Base-by-base conservation (phyloP, 2,888 invertebrate genomes). In the Ophion ventricosus region DNA sequence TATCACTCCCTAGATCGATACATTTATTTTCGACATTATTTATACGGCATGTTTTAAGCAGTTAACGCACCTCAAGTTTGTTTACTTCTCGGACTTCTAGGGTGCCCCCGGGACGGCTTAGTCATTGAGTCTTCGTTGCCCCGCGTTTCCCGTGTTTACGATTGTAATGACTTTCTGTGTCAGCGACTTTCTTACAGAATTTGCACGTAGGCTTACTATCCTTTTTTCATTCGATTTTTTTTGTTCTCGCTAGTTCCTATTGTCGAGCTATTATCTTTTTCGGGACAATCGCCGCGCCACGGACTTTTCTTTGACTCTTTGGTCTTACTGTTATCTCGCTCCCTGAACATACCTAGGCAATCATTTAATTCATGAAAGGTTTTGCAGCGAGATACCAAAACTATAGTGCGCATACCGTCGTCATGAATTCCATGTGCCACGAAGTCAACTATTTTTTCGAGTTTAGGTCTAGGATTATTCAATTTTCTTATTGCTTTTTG, bases 401-500 rank as follows among this genome's bases (percentile, higher is more conserved):
- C 40, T 7, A 43, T 84, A 2, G 73, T 83, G 1, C 83, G 61
- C 17, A 85, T 82, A 0, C 56, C n/a, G 2, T 84, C 86, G 10
- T 88, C 85, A 25, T 86, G 85, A 11, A 87, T 86, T 1, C 85
- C 86, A 0, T 83, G 80, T 17, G 76, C 85, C 29, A 88, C 83
- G 7, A 79, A 64, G 25, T 86, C 79, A 0, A 83, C 85, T 0
- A 81, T 23, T n/a, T 86, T 74, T 0, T 67, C 54, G 1, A 88
- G 23, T 2, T 85, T 82, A 49, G 87, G 20, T 23, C 80, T 82
- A 11, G 85, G 43, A 8, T 73, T 75, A 59, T 86, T 87, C 10
- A 88, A 2, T 69, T 75, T 85, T 3, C 49, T 64, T 23, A 84
- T 66, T 29, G n/a, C n/a, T 86, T 86, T 20, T 79, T 56, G n/a